These are phyloP conservation scores for Macrosiphum euphorbiae DNA, from an alignment of 2,888 invertebrate species.

Conservation along the genomic window DNA sequence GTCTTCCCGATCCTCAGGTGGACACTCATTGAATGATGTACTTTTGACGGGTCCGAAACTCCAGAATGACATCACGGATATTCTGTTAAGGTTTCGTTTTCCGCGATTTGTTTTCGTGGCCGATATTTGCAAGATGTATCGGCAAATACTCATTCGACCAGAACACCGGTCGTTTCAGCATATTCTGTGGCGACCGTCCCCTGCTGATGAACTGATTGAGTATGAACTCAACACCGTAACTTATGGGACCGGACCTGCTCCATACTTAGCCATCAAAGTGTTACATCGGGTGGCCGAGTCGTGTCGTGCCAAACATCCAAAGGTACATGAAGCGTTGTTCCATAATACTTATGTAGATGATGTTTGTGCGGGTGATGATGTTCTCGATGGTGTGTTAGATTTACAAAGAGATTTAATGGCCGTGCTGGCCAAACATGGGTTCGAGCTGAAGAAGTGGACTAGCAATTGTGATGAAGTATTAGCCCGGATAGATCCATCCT, in stretches of 20 bases:
- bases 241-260: slow-evolving; percentile 67
- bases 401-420: slow-evolving; percentile 60
- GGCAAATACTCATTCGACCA: slow-evolving; percentile 64
- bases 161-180: slow-evolving; percentile 67
- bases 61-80: slow-evolving; percentile 68
- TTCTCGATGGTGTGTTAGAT: slow-evolving; percentile 64
- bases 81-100: slow-evolving; percentile 21
- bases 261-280: slow-evolving; percentile 67
- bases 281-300: slow-evolving; percentile 67
- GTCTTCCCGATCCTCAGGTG: slow-evolving; percentile 66
- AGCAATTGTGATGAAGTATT: not conserved
- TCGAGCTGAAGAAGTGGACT: not conserved
- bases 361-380: slow-evolving; percentile 66
- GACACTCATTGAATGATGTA: slow-evolving; percentile 69
- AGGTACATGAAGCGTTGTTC: slow-evolving; percentile 65
- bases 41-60: slow-evolving; percentile 69
- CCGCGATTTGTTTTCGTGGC: slow-evolving; percentile 24
- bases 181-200: slow-evolving; percentile 67
- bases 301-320: slow-evolving; percentile 65
- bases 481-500: not conserved
- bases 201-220: slow-evolving; percentile 63
- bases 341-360: slow-evolving; percentile 67
- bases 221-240: slow-evolving; percentile 67
- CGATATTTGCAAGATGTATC: slow-evolving; percentile 65
- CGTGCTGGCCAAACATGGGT: not conserved